These are phyloP conservation scores for Abscondita cerata DNA, from an alignment of 2,888 invertebrate genomes.

Conservation along the genomic window DNA sequence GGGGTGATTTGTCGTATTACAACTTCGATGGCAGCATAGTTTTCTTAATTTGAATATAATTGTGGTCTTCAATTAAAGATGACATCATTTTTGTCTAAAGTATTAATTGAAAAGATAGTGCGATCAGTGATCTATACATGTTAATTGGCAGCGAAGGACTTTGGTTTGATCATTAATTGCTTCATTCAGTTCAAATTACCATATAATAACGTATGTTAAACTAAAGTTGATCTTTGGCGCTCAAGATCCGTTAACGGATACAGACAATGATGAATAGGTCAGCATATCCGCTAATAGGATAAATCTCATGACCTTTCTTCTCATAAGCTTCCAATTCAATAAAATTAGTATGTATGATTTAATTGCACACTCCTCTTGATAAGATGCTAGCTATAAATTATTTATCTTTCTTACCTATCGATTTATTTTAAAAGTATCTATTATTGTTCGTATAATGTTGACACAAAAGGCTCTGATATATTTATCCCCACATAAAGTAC, in stretches of 20 bases:
- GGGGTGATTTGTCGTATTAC: not conserved
- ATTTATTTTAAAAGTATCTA: no score
- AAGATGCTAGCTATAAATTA: no score
- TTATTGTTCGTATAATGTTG: no score
- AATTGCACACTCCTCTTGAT: no score
- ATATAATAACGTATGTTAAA: slow-evolving; percentile 32
- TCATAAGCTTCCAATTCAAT: not conserved
- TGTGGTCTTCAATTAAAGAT: not conserved
- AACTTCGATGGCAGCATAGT: not conserved
- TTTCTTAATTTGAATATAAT: not conserved
- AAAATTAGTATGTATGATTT: not conserved
- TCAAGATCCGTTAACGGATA: slow-evolving; percentile 29
- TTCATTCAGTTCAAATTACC: slow-evolving; percentile 20
- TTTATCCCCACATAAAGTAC: no score
- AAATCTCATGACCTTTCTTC: slow-evolving; percentile 30
- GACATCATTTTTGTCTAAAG: slow-evolving; percentile 28
- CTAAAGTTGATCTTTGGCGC: slow-evolving; percentile 31
- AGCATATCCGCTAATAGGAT: slow-evolving; percentile 21
- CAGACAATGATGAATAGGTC: slow-evolving; percentile 25
- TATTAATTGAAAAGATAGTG: not conserved
- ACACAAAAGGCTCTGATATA: no score
- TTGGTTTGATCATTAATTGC: slow-evolving; percentile 27
- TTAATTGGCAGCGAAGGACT: slow-evolving; percentile 20
- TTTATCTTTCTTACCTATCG: no score
- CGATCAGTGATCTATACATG: slow-evolving; percentile 19